Evolutionary conservation across 1,140 invertebrate species (phyloP).

Genomic region (Lordiphosa mommai): DNA sequence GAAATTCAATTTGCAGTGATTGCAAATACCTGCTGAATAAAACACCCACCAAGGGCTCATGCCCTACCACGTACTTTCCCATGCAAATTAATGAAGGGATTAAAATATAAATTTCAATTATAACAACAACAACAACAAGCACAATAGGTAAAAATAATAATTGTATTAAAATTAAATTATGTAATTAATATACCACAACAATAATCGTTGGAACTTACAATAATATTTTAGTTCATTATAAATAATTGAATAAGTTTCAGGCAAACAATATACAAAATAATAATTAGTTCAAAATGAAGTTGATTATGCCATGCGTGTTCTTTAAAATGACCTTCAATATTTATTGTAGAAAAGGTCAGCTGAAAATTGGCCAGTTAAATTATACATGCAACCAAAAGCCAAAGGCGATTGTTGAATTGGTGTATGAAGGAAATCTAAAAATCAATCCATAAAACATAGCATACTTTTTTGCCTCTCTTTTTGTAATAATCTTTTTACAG

Average conservation of each 20-base stretch:
- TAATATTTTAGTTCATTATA: constrained; percentile 44
- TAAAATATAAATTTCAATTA: constrained; percentile 28
- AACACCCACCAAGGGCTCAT: background rate
- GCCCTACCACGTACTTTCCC: background rate
- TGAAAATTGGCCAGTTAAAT: constrained; percentile 10
- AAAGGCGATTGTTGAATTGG: background rate
- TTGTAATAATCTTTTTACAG: too few species aligned
- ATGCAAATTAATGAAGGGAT: constrained; percentile 38
- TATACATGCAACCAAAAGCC: background rate
- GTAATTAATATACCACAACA: constrained; percentile 35
- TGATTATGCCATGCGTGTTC: background rate
- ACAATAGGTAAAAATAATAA: constrained; percentile 12
- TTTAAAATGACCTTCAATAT: constrained; percentile 17
- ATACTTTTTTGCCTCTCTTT: too few species aligned
- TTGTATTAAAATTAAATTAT: constrained; percentile 40
- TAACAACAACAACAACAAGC: constrained; percentile 2
- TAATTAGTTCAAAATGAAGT: constrained; percentile 17
- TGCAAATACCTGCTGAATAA: too few species aligned
- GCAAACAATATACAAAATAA: constrained; percentile 4
- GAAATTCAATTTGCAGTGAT: too few species aligned
- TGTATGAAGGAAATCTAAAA: too few species aligned
- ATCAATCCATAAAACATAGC: too few species aligned
- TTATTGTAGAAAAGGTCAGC: background rate
- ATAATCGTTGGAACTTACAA: constrained; percentile 17
- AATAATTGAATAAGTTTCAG: constrained; percentile 3